A percentile compares a stretch with the other conserved stretches of the same genome.
Evolutionary conservation across 2,888 invertebrate genomes (phyloP).

Genomic region (Tenthredo mesomela): DNA sequence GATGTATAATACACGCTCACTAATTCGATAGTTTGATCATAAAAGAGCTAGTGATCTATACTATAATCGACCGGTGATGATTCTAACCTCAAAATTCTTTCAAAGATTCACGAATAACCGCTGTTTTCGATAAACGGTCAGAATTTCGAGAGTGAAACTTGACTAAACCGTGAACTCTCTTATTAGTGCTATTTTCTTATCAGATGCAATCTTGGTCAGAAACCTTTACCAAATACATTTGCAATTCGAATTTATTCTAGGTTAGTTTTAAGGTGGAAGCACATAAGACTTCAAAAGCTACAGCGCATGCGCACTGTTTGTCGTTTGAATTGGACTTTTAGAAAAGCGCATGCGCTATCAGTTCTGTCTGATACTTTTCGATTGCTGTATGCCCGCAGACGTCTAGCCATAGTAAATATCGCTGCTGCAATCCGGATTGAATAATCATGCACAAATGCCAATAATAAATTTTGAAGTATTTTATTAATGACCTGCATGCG

Average conservation of each 20-base stretch:
- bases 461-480: neutral
- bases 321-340: neutral
- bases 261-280: neutral
- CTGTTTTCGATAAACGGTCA: neutral
- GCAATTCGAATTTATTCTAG: neutral
- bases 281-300: neutral
- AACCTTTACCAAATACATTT: neutral
- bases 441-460: neutral
- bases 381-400: neutral
- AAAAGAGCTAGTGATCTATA: neutral
- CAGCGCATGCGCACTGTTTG: neutral
- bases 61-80: neutral
- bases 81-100: slow-evolving; percentile 17
- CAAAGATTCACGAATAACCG: neutral
- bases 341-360: neutral
- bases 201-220: neutral
- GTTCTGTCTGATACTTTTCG: neutral
- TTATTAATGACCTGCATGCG: neutral
- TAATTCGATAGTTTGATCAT: neutral
- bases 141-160: neutral
- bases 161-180: neutral
- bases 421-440: neutral
- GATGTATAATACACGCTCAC: neutral
- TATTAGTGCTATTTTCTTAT: neutral
- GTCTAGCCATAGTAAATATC: neutral